These are phyloP conservation scores for Colostygia pectinataria DNA, from an alignment of 2,888 invertebrate genomes.

Conservation along the genomic window DNA sequence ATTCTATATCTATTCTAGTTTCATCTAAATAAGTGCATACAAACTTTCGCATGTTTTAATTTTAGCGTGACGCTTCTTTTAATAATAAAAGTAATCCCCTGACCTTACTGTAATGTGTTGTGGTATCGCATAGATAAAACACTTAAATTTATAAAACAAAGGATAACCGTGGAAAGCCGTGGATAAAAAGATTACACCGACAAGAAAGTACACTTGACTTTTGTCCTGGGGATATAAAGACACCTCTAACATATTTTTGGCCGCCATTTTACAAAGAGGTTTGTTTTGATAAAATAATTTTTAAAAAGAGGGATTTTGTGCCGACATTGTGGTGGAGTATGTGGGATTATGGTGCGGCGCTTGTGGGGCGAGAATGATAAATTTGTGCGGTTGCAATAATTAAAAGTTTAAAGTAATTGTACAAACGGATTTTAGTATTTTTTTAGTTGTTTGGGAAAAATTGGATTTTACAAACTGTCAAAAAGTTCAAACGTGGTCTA, in stretches of 20 bases:
- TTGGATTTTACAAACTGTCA: no score
- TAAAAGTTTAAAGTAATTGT: no score
- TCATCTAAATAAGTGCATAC: no score
- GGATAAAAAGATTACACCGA: neutral
- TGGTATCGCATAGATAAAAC: no score
- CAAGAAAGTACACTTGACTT: slow-evolving; percentile 2
- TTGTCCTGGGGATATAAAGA: slow-evolving; percentile 1
- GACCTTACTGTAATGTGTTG: no score
- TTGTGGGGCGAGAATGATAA: neutral
- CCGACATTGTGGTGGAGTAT: neutral
- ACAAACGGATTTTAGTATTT: no score
- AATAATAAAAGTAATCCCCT: no score
- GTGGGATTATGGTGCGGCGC: slow-evolving; percentile 7
- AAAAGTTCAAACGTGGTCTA: no score
- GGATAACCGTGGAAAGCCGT: neutral
- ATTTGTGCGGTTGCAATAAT: slow-evolving; percentile 3
- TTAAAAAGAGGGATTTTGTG: slow-evolving; percentile 6
- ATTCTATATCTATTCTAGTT: no score
- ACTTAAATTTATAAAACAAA: neutral
- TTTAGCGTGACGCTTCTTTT: no score
- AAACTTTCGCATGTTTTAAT: no score
- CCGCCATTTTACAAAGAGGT: neutral
- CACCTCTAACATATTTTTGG: neutral
- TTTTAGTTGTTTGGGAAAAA: no score
- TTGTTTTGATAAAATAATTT: slow-evolving; percentile 10